Evolutionary conservation across 1,140 invertebrate species (phyloP).

Genomic region (Dinothrombium tinctorium): DNA sequence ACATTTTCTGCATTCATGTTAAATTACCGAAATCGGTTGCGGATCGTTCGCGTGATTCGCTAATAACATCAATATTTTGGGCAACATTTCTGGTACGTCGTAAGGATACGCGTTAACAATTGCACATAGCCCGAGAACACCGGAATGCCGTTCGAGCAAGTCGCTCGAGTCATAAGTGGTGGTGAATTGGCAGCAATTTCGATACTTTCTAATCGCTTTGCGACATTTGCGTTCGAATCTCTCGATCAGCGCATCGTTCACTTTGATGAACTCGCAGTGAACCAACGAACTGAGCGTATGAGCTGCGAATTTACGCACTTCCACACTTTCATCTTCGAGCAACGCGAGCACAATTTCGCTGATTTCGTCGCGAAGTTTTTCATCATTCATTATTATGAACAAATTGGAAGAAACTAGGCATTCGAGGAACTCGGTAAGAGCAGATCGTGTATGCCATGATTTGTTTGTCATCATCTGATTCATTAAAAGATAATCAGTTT

Average conservation of each 20-base stretch:
- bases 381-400: conserved; percentile 35
- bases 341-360: conserved; percentile 22
- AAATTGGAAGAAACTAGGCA: conserved; percentile 61
- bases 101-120: conserved; percentile 73
- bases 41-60: conserved; percentile 58
- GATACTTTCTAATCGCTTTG: conserved; percentile 19
- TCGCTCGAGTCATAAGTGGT: conserved; percentile 17
- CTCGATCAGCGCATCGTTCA: conserved; percentile 22
- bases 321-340: conserved; percentile 40
- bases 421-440: conserved; percentile 47
- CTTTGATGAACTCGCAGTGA: conserved; percentile 49
- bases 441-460: conserved; percentile 51
- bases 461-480: conserved; percentile 19
- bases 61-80: conserved; percentile 51
- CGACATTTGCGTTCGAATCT: conserved; percentile 11
- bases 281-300: conserved; percentile 59
- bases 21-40: conserved; percentile 62
- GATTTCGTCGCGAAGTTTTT: conserved; percentile 22
- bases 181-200: conserved; percentile 20
- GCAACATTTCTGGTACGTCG: conserved; percentile 58
- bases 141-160: conserved; percentile 37
- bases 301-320: conserved; percentile 53
- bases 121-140: conserved; percentile 62
- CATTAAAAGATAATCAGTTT: conserved; percentile 8
- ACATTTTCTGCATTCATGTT: too few species aligned